Percentiles rank a stretch among this genome's conserved stretches.
Conservation (phyloP, 2,113 vertebrate species). For the Casuarius casuarius region DNA sequence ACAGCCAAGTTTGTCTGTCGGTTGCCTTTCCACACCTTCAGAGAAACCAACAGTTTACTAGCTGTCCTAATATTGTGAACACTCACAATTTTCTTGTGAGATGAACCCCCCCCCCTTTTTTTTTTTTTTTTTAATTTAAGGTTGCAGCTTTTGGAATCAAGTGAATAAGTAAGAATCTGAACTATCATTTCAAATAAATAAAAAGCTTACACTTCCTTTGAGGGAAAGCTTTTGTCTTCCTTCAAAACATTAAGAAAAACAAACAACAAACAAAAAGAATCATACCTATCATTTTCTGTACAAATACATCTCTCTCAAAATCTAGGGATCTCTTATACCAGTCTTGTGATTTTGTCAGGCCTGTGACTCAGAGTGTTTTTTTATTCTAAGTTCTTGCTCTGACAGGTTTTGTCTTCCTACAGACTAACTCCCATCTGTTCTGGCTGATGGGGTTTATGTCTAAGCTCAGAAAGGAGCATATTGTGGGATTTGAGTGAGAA, state of each 20-base stretch:
- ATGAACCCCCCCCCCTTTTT: too few relatives aligned
- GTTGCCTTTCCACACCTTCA: background rate
- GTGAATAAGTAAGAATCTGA: background rate
- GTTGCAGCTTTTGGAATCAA: background rate
- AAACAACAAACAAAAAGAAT: background rate
- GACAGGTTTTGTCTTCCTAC: conserved; percentile 65
- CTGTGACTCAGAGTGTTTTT: conserved; percentile 34
- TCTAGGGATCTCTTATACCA: background rate
- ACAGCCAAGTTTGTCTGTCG: background rate
- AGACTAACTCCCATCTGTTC: conserved; percentile 60
- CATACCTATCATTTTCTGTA: rapidly evolving
- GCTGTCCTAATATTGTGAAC: background rate
- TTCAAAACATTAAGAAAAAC: background rate
- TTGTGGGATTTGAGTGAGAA: background rate
- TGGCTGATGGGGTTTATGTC: conserved; percentile 51
- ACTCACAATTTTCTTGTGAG: background rate
- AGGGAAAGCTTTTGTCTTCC: background rate
- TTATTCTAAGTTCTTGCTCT: background rate
- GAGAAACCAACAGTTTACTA: background rate
- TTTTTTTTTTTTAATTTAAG: background rate
- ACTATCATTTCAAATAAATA: background rate
- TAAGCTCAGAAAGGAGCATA: conserved; percentile 21
- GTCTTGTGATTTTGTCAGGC: conserved; percentile 49
- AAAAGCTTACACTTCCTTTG: background rate
- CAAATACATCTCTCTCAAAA: background rate